phyloP scores from a whole-genome alignment of 1,140 invertebrate species.

The Leptestheria dahalacensis region DNA sequence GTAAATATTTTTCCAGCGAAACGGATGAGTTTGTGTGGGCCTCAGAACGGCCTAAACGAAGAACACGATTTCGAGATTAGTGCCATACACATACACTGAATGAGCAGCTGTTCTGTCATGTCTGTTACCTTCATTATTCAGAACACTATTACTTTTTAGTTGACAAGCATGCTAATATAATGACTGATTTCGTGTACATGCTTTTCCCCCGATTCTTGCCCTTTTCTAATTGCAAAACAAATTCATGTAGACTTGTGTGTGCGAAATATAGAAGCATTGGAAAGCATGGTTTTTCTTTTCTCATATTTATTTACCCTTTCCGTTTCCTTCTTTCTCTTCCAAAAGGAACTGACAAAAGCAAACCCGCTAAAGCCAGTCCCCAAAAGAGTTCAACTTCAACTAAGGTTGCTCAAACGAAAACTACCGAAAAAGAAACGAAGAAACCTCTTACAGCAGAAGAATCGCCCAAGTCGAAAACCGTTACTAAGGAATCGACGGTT shows the following conservation, averaged over 20 bases:
- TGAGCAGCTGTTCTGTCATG: background rate
- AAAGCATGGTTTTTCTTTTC: background rate
- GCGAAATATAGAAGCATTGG: background rate
- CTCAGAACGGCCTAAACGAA: background rate
- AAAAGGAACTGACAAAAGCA: background rate
- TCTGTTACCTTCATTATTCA: too few species aligned
- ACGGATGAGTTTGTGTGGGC: background rate
- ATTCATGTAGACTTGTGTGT: background rate
- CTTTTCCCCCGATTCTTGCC: too few species aligned
- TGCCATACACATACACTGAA: background rate
- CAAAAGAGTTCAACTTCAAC: too few species aligned
- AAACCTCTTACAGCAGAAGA: constrained; percentile 6
- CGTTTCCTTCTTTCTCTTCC: background rate
- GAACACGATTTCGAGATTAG: background rate
- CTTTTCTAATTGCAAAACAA: too few species aligned
- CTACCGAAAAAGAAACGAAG: background rate
- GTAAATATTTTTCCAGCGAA: background rate
- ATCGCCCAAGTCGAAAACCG: background rate
- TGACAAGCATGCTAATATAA: too few species aligned
- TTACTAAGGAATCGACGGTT: background rate
- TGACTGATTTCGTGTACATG: too few species aligned
- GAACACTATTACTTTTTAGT: too few species aligned
- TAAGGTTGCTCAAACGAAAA: too few species aligned
- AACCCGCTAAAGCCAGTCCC: background rate
- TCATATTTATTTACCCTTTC: background rate